phyloP scores from a whole-genome alignment of 2,113 vertebrate genomes.

The Platichthys stellatus region DNA sequence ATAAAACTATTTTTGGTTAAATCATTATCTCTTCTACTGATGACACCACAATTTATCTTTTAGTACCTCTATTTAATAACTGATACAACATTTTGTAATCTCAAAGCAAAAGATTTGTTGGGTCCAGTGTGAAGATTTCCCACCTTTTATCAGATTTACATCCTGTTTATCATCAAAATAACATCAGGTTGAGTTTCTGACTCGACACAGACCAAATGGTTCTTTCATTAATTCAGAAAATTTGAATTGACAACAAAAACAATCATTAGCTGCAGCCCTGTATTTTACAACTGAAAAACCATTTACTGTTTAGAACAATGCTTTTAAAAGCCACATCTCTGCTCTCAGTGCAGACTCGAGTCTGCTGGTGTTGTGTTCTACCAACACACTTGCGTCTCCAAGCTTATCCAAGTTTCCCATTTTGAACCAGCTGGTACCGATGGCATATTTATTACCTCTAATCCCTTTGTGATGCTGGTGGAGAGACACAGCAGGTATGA shows the following conservation, averaged over 20 bases:
- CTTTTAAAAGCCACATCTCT: background rate
- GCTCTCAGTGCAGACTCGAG: background rate
- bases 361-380: conserved; percentile 4
- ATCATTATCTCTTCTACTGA: too few species aligned
- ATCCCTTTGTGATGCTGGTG: conserved; percentile 54
- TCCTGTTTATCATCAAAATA: background rate
- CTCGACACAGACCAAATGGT: too few species aligned
- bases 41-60: too few species aligned
- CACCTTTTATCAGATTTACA: background rate
- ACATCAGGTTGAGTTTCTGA: too few species aligned
- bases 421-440: conserved; percentile 68
- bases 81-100: too few species aligned
- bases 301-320: background rate
- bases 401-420: conserved; percentile 40
- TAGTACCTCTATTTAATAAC: too few species aligned
- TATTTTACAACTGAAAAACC: background rate
- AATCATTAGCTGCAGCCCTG: background rate
- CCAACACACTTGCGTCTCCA: conserved; percentile 5
- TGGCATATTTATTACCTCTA: conserved; percentile 61
- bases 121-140: too few species aligned
- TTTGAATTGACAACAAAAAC: background rate
- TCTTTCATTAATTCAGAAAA: background rate
- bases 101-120: too few species aligned
- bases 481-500: conserved; percentile 58
- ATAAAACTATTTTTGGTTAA: too few species aligned